A percentile compares a stretch with the other conserved stretches of the same genome.
phyloP scores from a whole-genome alignment of 2,797 vertebrate genomes.

The Peromyscus melanophrys region DNA sequence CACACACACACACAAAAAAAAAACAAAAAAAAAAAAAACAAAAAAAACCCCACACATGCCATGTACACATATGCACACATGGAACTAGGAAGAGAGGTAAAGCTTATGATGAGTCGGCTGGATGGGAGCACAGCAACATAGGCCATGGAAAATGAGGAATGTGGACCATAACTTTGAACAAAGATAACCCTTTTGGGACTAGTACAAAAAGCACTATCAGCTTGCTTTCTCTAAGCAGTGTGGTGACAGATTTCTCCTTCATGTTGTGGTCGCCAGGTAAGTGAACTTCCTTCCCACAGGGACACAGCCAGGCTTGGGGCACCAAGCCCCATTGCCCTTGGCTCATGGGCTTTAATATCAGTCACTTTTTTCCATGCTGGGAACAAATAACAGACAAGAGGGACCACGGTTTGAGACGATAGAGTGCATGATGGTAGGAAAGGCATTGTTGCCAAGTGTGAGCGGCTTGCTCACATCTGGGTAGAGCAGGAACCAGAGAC shows the following conservation, averaged over 20 bases:
- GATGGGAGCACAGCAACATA: accelerated
- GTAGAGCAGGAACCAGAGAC: background rate
- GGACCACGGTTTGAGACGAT: background rate
- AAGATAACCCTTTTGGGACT: background rate
- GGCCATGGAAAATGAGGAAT: accelerated
- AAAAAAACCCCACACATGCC: background rate
- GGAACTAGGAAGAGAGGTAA: background rate
- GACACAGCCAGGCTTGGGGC: background rate
- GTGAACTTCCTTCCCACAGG: background rate
- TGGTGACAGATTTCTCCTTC: background rate
- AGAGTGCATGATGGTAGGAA: background rate
- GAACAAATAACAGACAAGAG: background rate
- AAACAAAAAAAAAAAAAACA: no score
- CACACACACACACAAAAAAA: background rate
- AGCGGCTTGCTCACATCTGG: background rate
- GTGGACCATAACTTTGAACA: no score
- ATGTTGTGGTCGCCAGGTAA: background rate
- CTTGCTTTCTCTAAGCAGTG: background rate
- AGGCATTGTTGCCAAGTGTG: background rate
- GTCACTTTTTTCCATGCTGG: background rate
- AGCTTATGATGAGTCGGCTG: no score
- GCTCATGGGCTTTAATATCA: background rate
- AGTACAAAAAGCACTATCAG: background rate
- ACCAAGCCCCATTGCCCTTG: background rate
- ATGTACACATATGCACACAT: background rate